These are phyloP conservation scores for Percopsis omiscomaycus DNA, from an alignment of 2,797 vertebrate genomes.

Conservation along the genomic window DNA sequence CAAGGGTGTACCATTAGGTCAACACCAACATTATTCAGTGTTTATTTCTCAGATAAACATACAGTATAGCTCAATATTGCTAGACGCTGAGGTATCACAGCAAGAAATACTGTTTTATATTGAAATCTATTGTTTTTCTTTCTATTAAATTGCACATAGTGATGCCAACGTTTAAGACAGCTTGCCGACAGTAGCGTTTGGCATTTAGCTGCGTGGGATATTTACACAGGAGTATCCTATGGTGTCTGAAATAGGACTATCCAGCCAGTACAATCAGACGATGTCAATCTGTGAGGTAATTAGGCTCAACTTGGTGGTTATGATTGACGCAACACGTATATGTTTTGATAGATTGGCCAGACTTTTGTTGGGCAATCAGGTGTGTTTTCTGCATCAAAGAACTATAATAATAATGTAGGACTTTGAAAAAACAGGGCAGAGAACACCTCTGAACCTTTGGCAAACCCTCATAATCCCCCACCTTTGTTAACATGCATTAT, in stretches of 20 bases:
- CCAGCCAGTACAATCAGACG: not conserved
- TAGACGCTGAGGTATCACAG: conserved; percentile 18
- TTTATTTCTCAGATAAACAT: conserved; percentile 16
- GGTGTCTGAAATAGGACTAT: conserved; percentile 16
- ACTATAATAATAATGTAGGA: not conserved
- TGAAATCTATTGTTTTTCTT: conserved; percentile 13
- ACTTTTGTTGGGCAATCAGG: not conserved
- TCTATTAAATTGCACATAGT: not conserved
- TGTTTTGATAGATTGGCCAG: not conserved
- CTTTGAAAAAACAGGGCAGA: not conserved
- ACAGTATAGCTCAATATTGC: not conserved
- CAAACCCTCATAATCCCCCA: too few species aligned
- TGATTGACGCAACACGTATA: conserved; percentile 10
- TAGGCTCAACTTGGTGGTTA: conserved; percentile 18
- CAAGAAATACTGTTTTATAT: not conserved
- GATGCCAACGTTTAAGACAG: conserved; percentile 19
- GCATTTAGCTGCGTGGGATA: conserved; percentile 3
- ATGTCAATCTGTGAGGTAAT: conserved; percentile 2
- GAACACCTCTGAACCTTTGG: too few species aligned
- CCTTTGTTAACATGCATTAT: not conserved
- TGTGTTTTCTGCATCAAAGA: not conserved
- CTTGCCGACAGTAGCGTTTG: conserved; percentile 22
- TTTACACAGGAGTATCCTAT: conserved; percentile 78
- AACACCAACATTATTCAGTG: conserved; percentile 30
- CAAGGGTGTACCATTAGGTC: conserved; percentile 9